Percentiles rank a stretch among this genome's conserved stretches.
Evolutionary conservation across 2,113 vertebrate genomes (phyloP).

Genomic region (Serilophus lunatus): DNA sequence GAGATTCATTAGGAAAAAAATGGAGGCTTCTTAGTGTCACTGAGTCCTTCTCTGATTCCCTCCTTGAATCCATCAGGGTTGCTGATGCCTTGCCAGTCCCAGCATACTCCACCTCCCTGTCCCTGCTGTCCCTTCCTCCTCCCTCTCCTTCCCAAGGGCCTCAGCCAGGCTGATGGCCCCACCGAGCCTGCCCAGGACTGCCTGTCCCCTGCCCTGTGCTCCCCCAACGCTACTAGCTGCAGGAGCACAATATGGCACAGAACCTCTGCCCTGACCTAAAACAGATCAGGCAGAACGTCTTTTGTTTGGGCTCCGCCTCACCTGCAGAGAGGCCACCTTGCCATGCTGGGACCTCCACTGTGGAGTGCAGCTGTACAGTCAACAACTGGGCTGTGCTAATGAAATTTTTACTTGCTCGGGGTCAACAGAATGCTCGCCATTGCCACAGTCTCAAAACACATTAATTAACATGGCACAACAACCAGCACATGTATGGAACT

Average conservation of each 20-base stretch:
- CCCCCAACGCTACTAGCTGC: neutral
- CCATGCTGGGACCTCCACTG: rapidly evolving
- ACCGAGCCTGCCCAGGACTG: rapidly evolving
- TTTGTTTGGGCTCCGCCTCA: neutral
- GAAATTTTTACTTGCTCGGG: rapidly evolving
- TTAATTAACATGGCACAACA: neutral
- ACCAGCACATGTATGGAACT: neutral
- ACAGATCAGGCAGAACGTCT: rapidly evolving
- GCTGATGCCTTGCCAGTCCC: neutral
- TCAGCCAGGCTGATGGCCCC: neutral
- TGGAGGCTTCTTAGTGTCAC: neutral
- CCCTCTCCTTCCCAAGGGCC: neutral
- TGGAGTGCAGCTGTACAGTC: neutral
- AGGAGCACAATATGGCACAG: rapidly evolving
- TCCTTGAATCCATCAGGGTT: neutral
- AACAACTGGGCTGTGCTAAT: neutral
- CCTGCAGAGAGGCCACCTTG: neutral
- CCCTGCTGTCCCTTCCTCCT: neutral
- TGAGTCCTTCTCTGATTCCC: neutral
- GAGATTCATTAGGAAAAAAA: neutral
- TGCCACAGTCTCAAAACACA: neutral
- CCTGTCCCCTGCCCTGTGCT: neutral
- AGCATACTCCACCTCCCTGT: neutral
- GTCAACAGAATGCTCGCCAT: rapidly evolving
- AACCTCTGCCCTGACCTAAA: neutral